phyloP scores from a whole-genome alignment of 2,888 invertebrate species.

The Stomorhina lunata region DNA sequence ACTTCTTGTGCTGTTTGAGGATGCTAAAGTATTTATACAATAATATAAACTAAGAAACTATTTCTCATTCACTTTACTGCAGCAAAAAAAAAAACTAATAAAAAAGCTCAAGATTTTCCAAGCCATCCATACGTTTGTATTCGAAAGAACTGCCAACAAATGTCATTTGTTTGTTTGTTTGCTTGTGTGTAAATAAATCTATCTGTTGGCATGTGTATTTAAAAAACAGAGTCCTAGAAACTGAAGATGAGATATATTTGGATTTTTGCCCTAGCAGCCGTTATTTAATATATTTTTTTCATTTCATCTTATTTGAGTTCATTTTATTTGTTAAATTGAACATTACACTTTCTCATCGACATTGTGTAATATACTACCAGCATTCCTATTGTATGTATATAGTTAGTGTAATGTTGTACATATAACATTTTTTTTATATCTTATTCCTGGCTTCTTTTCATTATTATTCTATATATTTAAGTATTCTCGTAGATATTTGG shows the following conservation, averaged over 20 bases:
- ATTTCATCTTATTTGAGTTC: constrained; percentile 17
- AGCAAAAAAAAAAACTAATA: not conserved
- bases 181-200: no score
- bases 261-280: constrained; percentile 25
- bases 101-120: not conserved
- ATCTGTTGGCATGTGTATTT: constrained; percentile 44
- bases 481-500: not conserved
- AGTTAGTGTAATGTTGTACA: not conserved
- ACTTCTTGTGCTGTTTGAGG: constrained; percentile 25
- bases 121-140: no score
- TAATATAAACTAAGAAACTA: constrained; percentile 2
- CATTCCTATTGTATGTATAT: no score
- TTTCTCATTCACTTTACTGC: not conserved
- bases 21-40: constrained; percentile 42
- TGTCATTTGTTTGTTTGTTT: constrained; percentile 30
- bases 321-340: constrained; percentile 34
- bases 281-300: not conserved
- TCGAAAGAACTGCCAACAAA: no score
- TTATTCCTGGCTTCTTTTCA: constrained; percentile 8
- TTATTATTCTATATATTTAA: not conserved
- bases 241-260: constrained; percentile 38
- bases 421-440: constrained; percentile 20
- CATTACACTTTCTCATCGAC: constrained; percentile 22
- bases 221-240: not conserved
- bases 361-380: not conserved